A percentile compares a stretch with the other conserved stretches of the same genome.
phyloP scores from a whole-genome alignment of 2,113 vertebrate species.

The Psilopsiagon aurifrons region DNA sequence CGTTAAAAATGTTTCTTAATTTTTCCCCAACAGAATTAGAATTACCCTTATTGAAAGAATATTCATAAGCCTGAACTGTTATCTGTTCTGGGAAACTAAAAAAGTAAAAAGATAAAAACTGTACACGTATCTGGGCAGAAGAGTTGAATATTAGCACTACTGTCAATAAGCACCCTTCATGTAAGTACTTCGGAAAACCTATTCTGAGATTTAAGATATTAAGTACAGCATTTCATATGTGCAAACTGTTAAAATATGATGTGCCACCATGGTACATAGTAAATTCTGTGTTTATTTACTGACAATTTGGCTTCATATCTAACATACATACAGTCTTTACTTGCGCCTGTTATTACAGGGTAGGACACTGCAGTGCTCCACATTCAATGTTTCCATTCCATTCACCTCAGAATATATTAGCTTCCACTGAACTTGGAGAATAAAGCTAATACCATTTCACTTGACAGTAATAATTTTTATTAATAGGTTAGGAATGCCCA shows the following conservation, averaged over 20 bases:
- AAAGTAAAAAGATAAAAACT: not conserved
- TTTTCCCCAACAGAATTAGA: not conserved
- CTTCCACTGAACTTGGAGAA: not conserved
- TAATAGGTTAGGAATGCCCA: not conserved
- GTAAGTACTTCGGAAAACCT: not conserved
- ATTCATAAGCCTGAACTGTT: not conserved
- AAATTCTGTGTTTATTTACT: not conserved
- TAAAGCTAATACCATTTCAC: not conserved
- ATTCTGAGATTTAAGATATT: not conserved
- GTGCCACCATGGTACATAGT: too few relatives aligned
- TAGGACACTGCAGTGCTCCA: not conserved
- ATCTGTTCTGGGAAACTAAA: not conserved
- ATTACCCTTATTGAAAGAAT: not conserved
- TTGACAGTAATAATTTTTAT: not conserved
- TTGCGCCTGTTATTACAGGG: not conserved
- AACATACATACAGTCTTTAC: not conserved
- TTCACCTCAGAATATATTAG: fast-evolving
- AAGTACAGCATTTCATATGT: not conserved
- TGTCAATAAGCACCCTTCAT: not conserved
- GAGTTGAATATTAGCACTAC: not conserved
- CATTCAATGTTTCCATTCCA: not conserved
- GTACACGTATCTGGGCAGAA: not conserved
- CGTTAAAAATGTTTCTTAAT: not conserved
- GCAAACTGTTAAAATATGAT: fast-evolving
- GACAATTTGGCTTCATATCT: not conserved